Evolutionary conservation across 2,797 vertebrate genomes (phyloP).

Genomic region (Myripristis jacobus): DNA sequence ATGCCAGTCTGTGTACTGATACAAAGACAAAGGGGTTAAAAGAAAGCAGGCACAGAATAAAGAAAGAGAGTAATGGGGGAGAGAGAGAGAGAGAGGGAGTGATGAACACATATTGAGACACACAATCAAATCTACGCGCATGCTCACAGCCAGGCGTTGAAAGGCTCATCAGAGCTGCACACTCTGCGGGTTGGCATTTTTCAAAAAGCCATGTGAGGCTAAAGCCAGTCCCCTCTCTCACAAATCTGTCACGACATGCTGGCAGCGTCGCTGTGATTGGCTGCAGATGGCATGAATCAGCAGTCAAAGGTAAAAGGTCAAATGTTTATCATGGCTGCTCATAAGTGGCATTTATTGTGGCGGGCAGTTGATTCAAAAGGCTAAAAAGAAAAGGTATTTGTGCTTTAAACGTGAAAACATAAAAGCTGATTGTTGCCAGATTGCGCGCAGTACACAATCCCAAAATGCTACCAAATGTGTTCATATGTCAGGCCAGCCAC

Average conservation of each 20-base stretch:
- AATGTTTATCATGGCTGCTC: conserved; percentile 31
- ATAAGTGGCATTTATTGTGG: neutral
- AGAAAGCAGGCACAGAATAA: neutral
- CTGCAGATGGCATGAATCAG: conserved; percentile 36
- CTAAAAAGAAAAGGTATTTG: neutral
- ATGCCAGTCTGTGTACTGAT: neutral
- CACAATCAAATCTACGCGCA: conserved; percentile 51
- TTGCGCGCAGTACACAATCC: too few relatives aligned
- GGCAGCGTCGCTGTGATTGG: conserved; percentile 60
- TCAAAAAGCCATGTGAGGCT: conserved; percentile 64
- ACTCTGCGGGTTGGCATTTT: conserved; percentile 57
- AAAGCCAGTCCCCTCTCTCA: conserved; percentile 48
- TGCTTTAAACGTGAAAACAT: neutral
- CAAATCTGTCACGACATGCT: conserved; percentile 51
- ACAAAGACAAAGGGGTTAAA: conserved; percentile 1
- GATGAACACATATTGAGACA: conserved; percentile 26
- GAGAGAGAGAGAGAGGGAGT: conserved; percentile 21
- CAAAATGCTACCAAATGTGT: too few relatives aligned
- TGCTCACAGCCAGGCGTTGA: conserved; percentile 48
- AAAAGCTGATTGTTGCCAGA: too few relatives aligned
- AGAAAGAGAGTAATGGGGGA: neutral
- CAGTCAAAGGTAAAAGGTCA: conserved; percentile 67
- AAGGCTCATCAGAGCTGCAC: conserved; percentile 54
- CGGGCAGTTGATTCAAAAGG: neutral
- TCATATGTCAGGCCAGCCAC: too few relatives aligned